Percentiles rank a stretch among this genome's conserved stretches.
Evolutionary conservation across 2,797 vertebrate genomes (phyloP).

Genomic region (Epinephelus malabaricus): DNA sequence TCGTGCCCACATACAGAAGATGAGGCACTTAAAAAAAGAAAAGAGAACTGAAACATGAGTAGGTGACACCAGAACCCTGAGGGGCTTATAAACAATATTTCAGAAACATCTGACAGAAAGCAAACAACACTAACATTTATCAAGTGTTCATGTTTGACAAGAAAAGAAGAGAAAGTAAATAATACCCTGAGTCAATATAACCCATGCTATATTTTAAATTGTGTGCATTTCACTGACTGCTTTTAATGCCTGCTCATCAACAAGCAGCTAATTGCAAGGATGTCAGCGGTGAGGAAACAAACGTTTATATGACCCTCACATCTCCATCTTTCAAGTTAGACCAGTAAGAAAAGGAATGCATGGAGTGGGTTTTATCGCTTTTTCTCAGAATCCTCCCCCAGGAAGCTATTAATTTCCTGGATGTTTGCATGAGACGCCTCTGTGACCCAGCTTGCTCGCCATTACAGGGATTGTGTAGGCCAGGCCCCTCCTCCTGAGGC

Average conservation of each 20-base stretch:
- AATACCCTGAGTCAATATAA: not conserved
- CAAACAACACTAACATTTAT: conserved; percentile 31
- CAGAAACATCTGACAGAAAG: conserved; percentile 24
- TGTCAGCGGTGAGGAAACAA: conserved; percentile 18
- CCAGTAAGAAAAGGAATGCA: conserved; percentile 14
- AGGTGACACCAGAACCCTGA: conserved; percentile 37
- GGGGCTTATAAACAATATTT: conserved; percentile 37
- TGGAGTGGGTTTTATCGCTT: conserved; percentile 48
- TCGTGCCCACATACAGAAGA: conserved; percentile 45
- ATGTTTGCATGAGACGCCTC: conserved; percentile 60
- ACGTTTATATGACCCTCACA: conserved; percentile 4
- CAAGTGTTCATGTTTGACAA: conserved; percentile 23
- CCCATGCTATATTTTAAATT: not conserved
- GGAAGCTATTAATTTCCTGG: conserved; percentile 58
- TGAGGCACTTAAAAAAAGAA: conserved; percentile 41
- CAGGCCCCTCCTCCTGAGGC: conserved; percentile 46
- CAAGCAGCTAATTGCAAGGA: conserved; percentile 1
- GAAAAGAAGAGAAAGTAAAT: conserved; percentile 20
- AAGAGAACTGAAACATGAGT: conserved; percentile 38
- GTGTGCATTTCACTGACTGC: not conserved
- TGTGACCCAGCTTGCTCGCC: conserved; percentile 9
- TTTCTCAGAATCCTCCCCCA: conserved; percentile 59
- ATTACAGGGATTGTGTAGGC: conserved; percentile 29
- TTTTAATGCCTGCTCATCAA: conserved; percentile 1
- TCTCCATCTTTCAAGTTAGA: conserved; percentile 24